Base-by-base conservation (phyloP, 2,113 vertebrate genomes). In the Apus apus region DNA sequence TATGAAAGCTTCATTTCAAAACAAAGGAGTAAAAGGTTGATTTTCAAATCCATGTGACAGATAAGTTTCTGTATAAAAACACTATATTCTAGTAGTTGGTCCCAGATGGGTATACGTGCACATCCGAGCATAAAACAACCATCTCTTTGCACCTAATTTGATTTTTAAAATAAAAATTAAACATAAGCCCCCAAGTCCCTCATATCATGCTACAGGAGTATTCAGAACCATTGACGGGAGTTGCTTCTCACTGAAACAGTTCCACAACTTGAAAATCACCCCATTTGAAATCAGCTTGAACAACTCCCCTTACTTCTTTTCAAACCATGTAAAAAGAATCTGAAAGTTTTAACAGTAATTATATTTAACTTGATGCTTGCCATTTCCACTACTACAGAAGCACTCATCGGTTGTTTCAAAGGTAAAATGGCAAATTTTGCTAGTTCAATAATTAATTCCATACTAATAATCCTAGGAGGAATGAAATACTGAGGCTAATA, bases 401-500 rank as follows among this genome's bases (percentile, higher is more conserved):
- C 16, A 58, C 60, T 79, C 7, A 5, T 1, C 23, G 19, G 22
- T n/a, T 61, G 23, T 50, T 89, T 72, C 65, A 56, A 72, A 60
- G 36, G 10, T 26, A 9, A 0, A 0, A 40, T 9, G 30, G 25
- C 26, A 58, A 53, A 38, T 38, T 19, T 30, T 32, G 32, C 30
- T 25, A 77, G 10, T 23, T 46, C 60, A 50, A 5, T 53, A n/a
- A n/a, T 38, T 85, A 22, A 91, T 27, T 54, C 25, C 60, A 79
- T 6, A n/a, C 18, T 21, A 62, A 19, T 30, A 73, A 72, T 25
- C 32, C 29, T 8, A 8, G 4, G 4, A 34, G 10, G 67, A 86
- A 53, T 21, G 5, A 77, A 71, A 73, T 6, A 58, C 20, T 34
- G 11, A 68, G 3, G 3, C 17, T 25, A 36, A 64, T 8, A 77